Evolutionary conservation across 2,113 vertebrate species (phyloP), one percentile per base, ranked within the genome.

Genomic region (Passer montanus): DNA sequence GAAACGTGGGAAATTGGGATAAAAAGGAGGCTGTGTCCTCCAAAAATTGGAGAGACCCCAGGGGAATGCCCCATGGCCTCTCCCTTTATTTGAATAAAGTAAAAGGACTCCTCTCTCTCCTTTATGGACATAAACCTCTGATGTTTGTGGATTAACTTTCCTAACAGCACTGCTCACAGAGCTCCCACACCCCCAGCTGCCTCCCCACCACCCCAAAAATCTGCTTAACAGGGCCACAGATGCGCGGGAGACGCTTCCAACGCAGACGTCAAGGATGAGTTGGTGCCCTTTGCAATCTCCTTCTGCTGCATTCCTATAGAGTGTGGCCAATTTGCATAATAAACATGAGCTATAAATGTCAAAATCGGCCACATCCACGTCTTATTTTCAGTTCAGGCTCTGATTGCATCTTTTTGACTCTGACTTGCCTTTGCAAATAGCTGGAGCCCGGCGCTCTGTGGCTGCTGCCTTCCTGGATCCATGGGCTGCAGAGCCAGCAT

Each of bases 261-360:
- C 4, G 2, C 53, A 23, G 64, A 44, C 2, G 2, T 62, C 81
- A 69, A 2, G 11, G 59, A 33, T 60, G 85, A 49, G 74, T 2
- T 28, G 59, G 47, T 87, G 74, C 67, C 75, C 63, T 91, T 93
- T 81, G 82, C 68, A 78, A 8, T 55, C 80, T 90, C 85, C 87
- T 89, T 68, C 89, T 82, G 60, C 33, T 73, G 56, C 72, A 20
- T 84, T 83, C 73, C 90, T 28, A 5, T 4, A 72, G n/a, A 47
- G 44, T 37, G 59, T 19, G 78, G 73, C 60, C 90, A 79, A 90
- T 96, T 93, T 96, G 75, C 81, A 95, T 81, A 78, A 91, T 68
- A 95, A 96, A 81, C 52, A 39, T 0, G 0, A 7, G 9, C n/a
- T 74, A 62, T 63, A 93, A 90, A 95, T 87, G 87, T 87, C 93